phyloP scores from a whole-genome alignment of 2,888 invertebrate genomes.

The Hydropsyche betteni region DNA sequence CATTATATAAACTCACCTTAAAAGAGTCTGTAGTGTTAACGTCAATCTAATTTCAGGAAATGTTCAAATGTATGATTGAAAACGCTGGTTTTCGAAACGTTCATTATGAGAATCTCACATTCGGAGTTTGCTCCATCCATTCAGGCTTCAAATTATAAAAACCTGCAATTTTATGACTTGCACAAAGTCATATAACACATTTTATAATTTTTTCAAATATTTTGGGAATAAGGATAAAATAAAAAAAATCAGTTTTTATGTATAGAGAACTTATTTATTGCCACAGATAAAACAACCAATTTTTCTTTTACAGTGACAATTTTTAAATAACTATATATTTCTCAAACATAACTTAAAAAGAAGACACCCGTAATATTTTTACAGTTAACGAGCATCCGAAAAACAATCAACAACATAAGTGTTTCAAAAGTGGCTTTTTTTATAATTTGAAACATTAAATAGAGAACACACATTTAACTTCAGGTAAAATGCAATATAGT shows the following conservation, averaged over 20 bases:
- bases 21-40: too few relatives aligned
- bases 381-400: constrained; percentile 12
- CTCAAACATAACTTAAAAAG: constrained; percentile 50
- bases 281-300: constrained; percentile 48
- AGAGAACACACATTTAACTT: constrained; percentile 24
- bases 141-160: constrained; percentile 90
- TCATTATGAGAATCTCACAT: constrained; percentile 87
- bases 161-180: background rate
- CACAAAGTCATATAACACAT: background rate
- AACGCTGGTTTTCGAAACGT: constrained; percentile 89
- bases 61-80: constrained; percentile 88
- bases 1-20: too few relatives aligned
- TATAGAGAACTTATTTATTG: constrained; percentile 50
- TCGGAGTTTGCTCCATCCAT: constrained; percentile 94
- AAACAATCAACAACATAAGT: constrained; percentile 28
- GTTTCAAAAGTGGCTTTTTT: constrained; percentile 23
- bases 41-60: constrained; percentile 68
- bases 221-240: constrained; percentile 17
- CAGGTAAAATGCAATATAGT: constrained; percentile 28
- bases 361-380: constrained; percentile 21
- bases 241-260: constrained; percentile 6
- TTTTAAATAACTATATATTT: constrained; percentile 47
- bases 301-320: constrained; percentile 33
- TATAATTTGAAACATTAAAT: constrained; percentile 26
- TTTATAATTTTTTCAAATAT: constrained; percentile 11